phyloP scores from a whole-genome alignment of 1,140 invertebrate species.

The Mercenaria mercenaria region DNA sequence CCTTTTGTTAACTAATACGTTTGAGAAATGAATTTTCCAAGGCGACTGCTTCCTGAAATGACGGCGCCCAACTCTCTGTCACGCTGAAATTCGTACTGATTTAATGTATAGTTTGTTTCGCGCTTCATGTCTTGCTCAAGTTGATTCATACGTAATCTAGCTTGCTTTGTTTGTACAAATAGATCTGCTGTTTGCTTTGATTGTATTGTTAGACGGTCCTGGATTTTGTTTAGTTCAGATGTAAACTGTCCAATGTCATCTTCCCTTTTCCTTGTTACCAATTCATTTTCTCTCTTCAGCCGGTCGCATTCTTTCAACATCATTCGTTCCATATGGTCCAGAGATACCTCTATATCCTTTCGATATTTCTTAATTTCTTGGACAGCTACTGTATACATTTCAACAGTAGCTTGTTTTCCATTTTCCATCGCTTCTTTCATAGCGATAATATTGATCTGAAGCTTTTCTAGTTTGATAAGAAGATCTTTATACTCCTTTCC shows the following conservation, averaged over 20 bases:
- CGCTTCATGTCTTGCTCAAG: no score
- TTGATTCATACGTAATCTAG: no score
- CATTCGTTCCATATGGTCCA: background rate
- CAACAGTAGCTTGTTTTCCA: background rate
- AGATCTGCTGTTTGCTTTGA: no score
- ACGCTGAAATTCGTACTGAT: background rate
- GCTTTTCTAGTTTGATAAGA: background rate
- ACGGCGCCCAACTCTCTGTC: background rate
- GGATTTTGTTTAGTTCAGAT: no score
- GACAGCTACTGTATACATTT: background rate
- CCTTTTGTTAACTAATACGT: background rate
- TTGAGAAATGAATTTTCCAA: background rate
- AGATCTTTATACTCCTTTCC: background rate
- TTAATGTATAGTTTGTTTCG: background rate
- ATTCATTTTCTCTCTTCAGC: no score
- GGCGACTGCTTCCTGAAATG: background rate
- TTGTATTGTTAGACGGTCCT: no score
- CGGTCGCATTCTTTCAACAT: background rate
- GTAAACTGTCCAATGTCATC: no score
- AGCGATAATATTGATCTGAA: background rate
- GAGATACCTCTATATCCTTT: background rate
- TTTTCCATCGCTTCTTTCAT: no score
- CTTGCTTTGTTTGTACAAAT: no score
- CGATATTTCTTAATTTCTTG: background rate
- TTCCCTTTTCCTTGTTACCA: no score